phyloP scores from a whole-genome alignment of 2,797 vertebrate species.

The Rhinichthys osculus region DNA sequence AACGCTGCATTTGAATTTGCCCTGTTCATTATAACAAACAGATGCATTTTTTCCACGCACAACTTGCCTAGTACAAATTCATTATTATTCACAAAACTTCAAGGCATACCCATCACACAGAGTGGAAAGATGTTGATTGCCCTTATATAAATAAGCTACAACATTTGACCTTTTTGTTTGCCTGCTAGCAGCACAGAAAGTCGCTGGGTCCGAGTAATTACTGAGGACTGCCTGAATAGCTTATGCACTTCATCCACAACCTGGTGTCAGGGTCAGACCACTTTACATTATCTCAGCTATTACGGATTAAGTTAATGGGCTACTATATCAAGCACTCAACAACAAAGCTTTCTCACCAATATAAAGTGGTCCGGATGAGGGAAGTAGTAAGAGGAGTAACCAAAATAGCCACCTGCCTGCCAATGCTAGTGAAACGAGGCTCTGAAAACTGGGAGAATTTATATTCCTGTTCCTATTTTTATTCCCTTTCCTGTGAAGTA shows the following conservation, averaged over 20 bases:
- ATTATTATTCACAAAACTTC: conserved; percentile 49
- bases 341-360: conserved; percentile 25
- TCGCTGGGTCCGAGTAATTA: conserved; percentile 46
- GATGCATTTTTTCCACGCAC: conserved; percentile 11
- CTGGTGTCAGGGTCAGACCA: conserved; percentile 39
- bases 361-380: conserved; percentile 14
- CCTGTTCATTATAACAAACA: background rate
- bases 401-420: conserved; percentile 30
- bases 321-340: conserved; percentile 37
- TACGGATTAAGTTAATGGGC: conserved; percentile 62
- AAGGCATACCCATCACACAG: conserved; percentile 5
- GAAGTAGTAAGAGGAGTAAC: conserved; percentile 15
- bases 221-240: conserved; percentile 36
- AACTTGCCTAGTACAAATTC: background rate
- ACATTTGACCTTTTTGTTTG: conserved; percentile 58
- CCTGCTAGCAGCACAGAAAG: conserved; percentile 16
- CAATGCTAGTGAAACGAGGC: conserved; percentile 1
- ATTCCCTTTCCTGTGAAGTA: background rate
- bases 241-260: conserved; percentile 32
- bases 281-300: conserved; percentile 57
- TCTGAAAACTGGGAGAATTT: conserved; percentile 3
- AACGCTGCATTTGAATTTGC: conserved; percentile 2
- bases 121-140: conserved; percentile 49
- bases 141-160: conserved; percentile 52
- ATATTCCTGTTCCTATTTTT: conserved; percentile 20